A percentile compares a stretch with the other conserved stretches of the same genome.
phyloP scores from a whole-genome alignment of 2,888 invertebrate genomes.

The Tachina grossa region DNA sequence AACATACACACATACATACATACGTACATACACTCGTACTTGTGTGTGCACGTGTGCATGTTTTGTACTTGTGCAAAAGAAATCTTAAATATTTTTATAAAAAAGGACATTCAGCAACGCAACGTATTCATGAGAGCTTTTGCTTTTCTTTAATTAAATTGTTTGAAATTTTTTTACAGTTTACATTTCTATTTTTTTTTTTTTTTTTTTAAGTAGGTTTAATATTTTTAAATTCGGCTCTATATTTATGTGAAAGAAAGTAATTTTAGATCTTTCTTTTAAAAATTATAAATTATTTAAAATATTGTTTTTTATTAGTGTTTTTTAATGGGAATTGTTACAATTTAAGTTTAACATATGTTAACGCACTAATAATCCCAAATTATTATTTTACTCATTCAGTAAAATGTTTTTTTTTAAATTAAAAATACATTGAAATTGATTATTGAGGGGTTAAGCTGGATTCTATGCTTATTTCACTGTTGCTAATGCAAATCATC shows the following conservation, averaged over 20 bases:
- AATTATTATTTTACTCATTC: no score
- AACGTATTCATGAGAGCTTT: conserved; percentile 14
- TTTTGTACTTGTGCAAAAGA: neutral
- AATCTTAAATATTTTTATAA: neutral
- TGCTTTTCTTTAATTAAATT: conserved; percentile 24
- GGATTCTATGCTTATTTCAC: no score
- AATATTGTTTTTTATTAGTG: neutral
- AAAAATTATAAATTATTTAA: neutral
- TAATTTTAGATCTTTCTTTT: neutral
- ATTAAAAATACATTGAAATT: no score
- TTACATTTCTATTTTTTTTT: neutral
- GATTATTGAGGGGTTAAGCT: no score
- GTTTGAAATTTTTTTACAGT: neutral
- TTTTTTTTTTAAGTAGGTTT: conserved; percentile 9
- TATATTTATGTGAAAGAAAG: neutral
- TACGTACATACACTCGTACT: neutral
- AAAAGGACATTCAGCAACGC: conserved; percentile 29
- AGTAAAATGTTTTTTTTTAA: no score
- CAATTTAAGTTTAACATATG: no score
- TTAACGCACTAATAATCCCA: no score
- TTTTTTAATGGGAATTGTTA: no score
- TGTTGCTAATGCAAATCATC: no score
- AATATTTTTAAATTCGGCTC: conserved; percentile 20
- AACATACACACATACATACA: neutral
- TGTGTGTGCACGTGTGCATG: neutral